phyloP scores from a whole-genome alignment of 2,888 invertebrate species.

The Tigriopus californicus region DNA sequence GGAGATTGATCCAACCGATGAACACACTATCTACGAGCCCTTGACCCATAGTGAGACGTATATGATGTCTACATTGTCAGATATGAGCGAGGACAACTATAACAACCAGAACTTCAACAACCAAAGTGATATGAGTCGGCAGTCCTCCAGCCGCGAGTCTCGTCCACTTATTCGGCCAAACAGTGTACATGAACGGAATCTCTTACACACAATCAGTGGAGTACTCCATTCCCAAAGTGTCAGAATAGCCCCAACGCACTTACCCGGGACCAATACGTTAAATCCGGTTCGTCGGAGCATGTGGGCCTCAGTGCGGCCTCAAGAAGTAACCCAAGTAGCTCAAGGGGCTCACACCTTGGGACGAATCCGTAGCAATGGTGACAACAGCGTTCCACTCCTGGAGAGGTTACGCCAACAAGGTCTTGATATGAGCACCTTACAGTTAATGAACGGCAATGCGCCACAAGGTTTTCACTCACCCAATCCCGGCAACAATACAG shows the following conservation, averaged over 20 bases:
- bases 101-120: conserved; percentile 57
- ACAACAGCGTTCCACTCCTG: background rate
- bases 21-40: conserved; percentile 46
- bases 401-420: background rate
- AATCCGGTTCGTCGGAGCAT: conserved; percentile 5
- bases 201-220: conserved; percentile 6
- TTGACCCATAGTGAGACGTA: conserved; percentile 22
- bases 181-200: background rate
- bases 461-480: too few species aligned
- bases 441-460: background rate
- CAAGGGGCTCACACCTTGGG: background rate
- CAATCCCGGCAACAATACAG: too few species aligned
- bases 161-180: conserved; percentile 44
- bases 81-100: conserved; percentile 52
- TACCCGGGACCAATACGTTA: background rate
- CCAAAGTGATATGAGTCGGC: conserved; percentile 44
- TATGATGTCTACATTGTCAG: conserved; percentile 23
- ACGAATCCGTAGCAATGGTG: too few species aligned
- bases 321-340: too few species aligned
- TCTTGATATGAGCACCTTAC: background rate
- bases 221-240: conserved; percentile 9
- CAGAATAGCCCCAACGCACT: background rate
- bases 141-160: conserved; percentile 53
- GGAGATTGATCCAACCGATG: conserved; percentile 37
- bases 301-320: background rate